Base-by-base conservation (phyloP, 2,113 vertebrate species). In the Chloropsis cyanopogon region DNA sequence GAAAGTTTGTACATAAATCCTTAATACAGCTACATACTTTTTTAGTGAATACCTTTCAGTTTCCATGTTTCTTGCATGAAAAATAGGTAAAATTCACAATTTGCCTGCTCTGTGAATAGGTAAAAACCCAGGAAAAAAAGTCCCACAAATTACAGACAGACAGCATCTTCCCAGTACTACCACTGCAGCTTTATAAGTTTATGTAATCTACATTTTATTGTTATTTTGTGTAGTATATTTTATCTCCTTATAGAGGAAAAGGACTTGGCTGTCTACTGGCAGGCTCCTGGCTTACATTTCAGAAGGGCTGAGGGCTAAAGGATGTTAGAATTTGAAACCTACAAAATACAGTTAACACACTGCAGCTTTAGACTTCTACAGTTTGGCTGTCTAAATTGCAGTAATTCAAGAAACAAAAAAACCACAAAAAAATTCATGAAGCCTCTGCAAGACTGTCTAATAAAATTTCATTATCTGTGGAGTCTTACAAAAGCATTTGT, bases 401-500 rank as follows among this genome's bases (percentile, higher is more conserved):
- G 24, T 69, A 22, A 81, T 57, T 77, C 57, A 75, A 64, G 28
- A 23, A 77, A 69, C n/a, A 57, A 21, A 54, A 70, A 9, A n/a
- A n/a, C n/a, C n/a, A n/a, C n/a, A n/a, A 37, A 37, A 37, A 37
- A 39, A 57, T 16, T 89, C 9, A 87, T 49, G 2, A 78, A 77
- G 50, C 46, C 31, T 66, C 85, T 47, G 21, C 14, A 73, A 20
- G 91, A 82, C 19, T 44, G 52, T 73, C 42, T 85, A 79, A 93
- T 42, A 90, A 92, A 94, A 93, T 92, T 75, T 92, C 53, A 81
- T 87, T 92, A 79, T 59, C 90, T 70, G 21, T 60, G 42, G 14
- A 84, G 16, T 60, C 33, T 65, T 86, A 90, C 24, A 86, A 60
- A 17, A 42, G 29, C 14, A 50, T 72, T 90, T 85, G 20, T 79